A percentile compares a stretch with the other conserved stretches of the same genome.
Conservation (phyloP, 2,113 vertebrate species). For the Thymallus thymallus region DNA sequence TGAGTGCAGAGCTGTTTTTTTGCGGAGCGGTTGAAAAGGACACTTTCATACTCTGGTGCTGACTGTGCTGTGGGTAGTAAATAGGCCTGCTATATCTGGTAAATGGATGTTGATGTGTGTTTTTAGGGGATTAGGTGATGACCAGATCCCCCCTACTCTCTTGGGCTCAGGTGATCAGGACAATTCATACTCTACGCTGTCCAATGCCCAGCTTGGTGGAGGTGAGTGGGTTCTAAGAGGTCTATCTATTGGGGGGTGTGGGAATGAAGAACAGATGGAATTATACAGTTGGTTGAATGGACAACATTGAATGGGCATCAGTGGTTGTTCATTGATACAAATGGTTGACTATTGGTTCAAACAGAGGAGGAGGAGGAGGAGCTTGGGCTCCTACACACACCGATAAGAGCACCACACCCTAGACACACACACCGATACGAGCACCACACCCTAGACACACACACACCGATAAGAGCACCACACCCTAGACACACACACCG, state of each 20-base stretch:
- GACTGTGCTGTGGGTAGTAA: not conserved
- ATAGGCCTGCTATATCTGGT: not conserved
- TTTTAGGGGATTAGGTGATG: slow-evolving; percentile 45
- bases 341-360: slow-evolving; percentile 15
- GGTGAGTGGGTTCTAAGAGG: slow-evolving; percentile 40
- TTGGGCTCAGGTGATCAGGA: slow-evolving; percentile 55
- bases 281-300: too few relatives aligned
- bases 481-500: too few relatives aligned
- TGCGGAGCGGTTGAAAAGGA: not conserved
- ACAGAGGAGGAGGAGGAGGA: slow-evolving; percentile 27
- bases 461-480: too few relatives aligned
- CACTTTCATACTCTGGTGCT: too few relatives aligned
- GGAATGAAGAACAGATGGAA: too few relatives aligned
- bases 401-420: too few relatives aligned
- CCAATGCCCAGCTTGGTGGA: slow-evolving; percentile 51
- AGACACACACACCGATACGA: too few relatives aligned
- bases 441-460: too few relatives aligned
- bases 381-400: slow-evolving; percentile 43
- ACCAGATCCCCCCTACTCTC: slow-evolving; percentile 42
- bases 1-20: too few relatives aligned
- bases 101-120: not conserved
- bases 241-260: too few relatives aligned
- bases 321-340: not conserved
- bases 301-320: too few relatives aligned
- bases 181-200: slow-evolving; percentile 58